Conservation (phyloP, 2,888 invertebrate genomes). For the Scelioninae gen. 2 region DNA sequence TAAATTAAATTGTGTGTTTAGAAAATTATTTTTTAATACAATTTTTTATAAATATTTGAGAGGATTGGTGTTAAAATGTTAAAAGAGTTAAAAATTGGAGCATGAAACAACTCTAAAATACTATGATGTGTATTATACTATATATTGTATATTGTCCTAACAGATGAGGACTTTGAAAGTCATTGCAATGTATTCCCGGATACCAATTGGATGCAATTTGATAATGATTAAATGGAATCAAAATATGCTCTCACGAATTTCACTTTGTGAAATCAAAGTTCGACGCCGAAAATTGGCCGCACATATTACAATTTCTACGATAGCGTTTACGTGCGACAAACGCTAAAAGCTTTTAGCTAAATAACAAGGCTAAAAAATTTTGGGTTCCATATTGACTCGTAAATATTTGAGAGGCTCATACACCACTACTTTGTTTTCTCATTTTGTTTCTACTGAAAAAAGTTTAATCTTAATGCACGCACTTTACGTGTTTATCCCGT, state of each 20-base stretch:
- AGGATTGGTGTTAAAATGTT: too few relatives aligned
- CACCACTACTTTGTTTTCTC: constrained; percentile 10
- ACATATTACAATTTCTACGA: constrained; percentile 30
- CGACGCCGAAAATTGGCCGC: constrained; percentile 6
- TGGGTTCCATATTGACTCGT: constrained; percentile 32
- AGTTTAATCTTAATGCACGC: constrained; percentile 50
- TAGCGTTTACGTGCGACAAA: constrained; percentile 47
- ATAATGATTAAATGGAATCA: constrained; percentile 45
- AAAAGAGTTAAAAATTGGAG: too few relatives aligned
- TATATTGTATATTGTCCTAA: too few relatives aligned
- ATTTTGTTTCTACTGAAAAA: constrained; percentile 24
- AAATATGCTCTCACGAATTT: constrained; percentile 23
- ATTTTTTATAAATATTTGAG: too few relatives aligned
- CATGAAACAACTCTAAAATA: too few relatives aligned
- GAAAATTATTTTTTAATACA: too few relatives aligned
- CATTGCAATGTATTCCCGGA: too few relatives aligned
- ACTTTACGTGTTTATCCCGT: constrained; percentile 32
- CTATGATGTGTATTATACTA: too few relatives aligned
- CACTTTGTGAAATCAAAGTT: constrained; percentile 36
- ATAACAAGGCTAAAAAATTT: constrained; percentile 25
- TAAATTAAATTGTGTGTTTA: too few relatives aligned
- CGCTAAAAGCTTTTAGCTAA: constrained; percentile 68
- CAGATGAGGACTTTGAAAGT: too few relatives aligned
- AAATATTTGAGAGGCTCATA: constrained; percentile 47
- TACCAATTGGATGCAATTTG: constrained; percentile 22